Evolutionary conservation across 2,113 vertebrate genomes (phyloP).

Genomic region (Xenopus laevis): DNA sequence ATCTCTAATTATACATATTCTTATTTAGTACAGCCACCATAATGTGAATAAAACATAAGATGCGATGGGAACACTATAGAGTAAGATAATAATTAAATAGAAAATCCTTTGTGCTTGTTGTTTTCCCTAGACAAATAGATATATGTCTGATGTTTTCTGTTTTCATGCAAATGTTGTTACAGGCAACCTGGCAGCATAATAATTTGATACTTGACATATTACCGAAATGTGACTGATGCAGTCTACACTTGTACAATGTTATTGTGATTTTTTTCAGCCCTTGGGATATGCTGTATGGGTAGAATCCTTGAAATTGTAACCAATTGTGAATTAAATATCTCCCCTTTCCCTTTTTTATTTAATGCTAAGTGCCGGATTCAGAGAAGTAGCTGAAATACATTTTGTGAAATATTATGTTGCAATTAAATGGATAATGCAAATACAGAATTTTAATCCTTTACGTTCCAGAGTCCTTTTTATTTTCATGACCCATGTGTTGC

Average conservation of each 20-base stretch:
- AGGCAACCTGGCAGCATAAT: conserved; percentile 32
- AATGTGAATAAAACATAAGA: no score
- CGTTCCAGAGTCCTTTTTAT: no score
- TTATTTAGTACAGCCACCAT: no score
- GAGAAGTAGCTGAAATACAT: no score
- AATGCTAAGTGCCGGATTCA: no score
- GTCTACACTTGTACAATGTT: background rate
- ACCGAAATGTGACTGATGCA: conserved; percentile 1
- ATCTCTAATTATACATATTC: no score
- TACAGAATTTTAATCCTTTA: no score
- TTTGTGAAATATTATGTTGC: no score
- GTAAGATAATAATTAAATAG: no score
- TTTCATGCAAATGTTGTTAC: conserved; percentile 33
- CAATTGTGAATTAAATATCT: background rate
- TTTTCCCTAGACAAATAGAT: conserved; percentile 20
- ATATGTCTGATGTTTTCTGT: conserved; percentile 27
- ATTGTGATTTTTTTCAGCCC: conserved; percentile 6
- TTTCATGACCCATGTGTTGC: no score
- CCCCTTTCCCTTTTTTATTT: background rate
- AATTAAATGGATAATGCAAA: no score
- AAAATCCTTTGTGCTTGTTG: background rate
- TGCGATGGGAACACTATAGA: no score
- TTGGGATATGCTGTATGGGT: background rate
- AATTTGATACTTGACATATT: conserved; percentile 18
- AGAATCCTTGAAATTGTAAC: conserved; percentile 17